Evolutionary conservation across 1,140 invertebrate genomes (phyloP), one percentile per base, ranked within the genome.

Genomic region (Apis florea): DNA sequence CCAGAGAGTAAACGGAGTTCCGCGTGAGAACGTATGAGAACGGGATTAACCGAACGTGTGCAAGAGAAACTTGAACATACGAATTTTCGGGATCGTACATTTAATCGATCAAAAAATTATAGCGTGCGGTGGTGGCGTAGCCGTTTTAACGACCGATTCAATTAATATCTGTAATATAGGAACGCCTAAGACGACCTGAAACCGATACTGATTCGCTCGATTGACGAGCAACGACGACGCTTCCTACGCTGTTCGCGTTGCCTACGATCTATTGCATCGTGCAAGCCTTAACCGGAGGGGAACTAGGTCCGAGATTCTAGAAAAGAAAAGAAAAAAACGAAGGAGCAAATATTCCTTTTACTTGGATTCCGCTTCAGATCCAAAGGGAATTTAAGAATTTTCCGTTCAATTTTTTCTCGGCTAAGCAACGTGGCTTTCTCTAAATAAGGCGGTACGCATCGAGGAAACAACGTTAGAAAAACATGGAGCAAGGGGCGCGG

Each of bases 121-220:
- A 40, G 49, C 31, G 31, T 40, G 31, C 31, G 6, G 31, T 40
- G 31, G 31, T 31, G 31, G 31, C 31, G 31, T 31, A 3, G 31
- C 56, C 53, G 61, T 82, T 40, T 40, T 85, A 87, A 87, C 73
- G 77, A 86, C 59, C 47, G 64, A 26, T 61, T 75, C 82, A 81
- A 86, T 87, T 87, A 84, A 86, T 77, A 54, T 31, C 73, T 6
- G 6, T 40, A 68, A 77, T 78, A 66, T 78, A 66, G 74, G 71
- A 82, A 56, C 63, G 64, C 83, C 31, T 31, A 73, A 73, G 66
- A 70, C 68, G 83, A 85, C 59, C 75, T 83, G 66, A 83, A 85
- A 78, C 31, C 54, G 59, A 2, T 75, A 49, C n/a, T 40, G 61
- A 40, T 64, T 64, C 61, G 61, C 61, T 64, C 19, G 26, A 17